Percentiles rank a stretch among this genome's conserved stretches.
phyloP scores from a whole-genome alignment of 2,888 invertebrate species.

The Cataglyphis livida region DNA sequence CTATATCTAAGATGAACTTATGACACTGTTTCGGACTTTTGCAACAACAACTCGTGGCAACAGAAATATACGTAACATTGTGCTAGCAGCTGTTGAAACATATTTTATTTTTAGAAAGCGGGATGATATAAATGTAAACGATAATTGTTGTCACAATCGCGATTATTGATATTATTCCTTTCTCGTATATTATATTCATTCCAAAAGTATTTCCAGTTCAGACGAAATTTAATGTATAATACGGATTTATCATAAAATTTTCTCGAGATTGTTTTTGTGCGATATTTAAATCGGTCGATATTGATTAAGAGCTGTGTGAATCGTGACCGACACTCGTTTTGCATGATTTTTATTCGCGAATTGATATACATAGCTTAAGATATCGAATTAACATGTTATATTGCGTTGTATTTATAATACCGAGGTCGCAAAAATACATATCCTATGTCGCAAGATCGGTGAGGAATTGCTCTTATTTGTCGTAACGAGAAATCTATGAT shows the following conservation, averaged over 20 bases:
- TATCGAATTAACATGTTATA: neutral
- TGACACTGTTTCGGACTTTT: slow-evolving; percentile 19
- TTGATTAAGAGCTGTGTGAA: neutral
- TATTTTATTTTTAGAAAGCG: neutral
- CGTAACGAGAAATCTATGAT: neutral
- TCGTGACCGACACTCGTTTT: neutral
- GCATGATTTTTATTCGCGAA: neutral
- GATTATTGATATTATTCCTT: neutral
- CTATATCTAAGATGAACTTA: neutral
- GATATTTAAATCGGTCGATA: neutral
- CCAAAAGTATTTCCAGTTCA: neutral
- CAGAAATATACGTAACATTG: neutral
- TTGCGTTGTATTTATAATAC: neutral
- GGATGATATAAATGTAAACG: neutral
- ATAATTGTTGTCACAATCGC: neutral
- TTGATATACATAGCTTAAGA: neutral
- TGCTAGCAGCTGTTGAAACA: neutral
- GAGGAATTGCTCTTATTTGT: neutral
- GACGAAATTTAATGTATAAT: neutral
- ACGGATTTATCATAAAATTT: neutral
- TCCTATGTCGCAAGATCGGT: neutral
- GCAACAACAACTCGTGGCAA: neutral
- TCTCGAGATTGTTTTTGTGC: neutral
- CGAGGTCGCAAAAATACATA: slow-evolving; percentile 3
- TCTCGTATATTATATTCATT: neutral